Base-by-base conservation (phyloP, 1,140 invertebrate species). In the Sinonovacula constricta region DNA sequence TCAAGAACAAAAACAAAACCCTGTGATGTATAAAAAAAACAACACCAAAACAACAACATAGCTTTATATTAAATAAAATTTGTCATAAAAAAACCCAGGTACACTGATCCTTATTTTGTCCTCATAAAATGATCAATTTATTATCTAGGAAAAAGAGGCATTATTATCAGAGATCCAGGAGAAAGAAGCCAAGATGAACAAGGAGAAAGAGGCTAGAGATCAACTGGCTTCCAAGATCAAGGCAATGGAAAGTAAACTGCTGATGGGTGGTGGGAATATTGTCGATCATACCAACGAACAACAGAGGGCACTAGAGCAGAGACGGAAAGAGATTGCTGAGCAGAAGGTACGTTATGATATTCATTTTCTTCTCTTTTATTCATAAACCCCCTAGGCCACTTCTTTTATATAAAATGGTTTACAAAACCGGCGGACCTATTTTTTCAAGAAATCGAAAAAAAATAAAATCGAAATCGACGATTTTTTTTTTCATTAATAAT, bases 251-350 rank as follows among this genome's bases (percentile, higher is more conserved):
- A 96, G 95, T 83, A 96, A 97, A 87, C 91, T 98, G 75, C 93
- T 98, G 34, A 94, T 94, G 77, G 97, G 97, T 34, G 92, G 92
- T 10, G 96, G 96, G 88, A 96, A 97, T 89, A 95, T 98, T 59
- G 93, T 97, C 26, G 96, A 98, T 89, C 96, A 97, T 85, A 96
- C 97, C 15, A 96, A 96, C 87, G 94, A 97, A 89, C 96, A 97
- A 81, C 95, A 97, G 87, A 92, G 94, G 80, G 94, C 95, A 67
- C 91, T 98, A 31, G 95, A 97, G 86, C 94, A 95, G 85, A 93
- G 95, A 80, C 92, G 94, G 65, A 91, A 93, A 60, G 96, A 98
- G 90, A 95, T 98, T 71, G 94, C 95, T 0, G 96, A 97, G 87
- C 93, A 96, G 86, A 97, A 96, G 91, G 94, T 94, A 90, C 87